These are phyloP conservation scores for Myotis davidii DNA, from an alignment of 2,113 vertebrate species.

Conservation along the genomic window DNA sequence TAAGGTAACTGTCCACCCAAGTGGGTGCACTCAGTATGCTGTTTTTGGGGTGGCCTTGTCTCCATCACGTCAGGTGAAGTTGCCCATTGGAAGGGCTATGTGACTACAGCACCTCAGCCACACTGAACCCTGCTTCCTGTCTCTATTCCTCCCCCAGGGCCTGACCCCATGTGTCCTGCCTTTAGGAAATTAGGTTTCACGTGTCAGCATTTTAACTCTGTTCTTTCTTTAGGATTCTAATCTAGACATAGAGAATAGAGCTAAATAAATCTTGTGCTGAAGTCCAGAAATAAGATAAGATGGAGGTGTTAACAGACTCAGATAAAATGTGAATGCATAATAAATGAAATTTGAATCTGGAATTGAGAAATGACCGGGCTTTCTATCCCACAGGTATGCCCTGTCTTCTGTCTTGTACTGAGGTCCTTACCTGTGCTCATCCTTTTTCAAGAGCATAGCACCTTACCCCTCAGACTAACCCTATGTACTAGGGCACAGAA, in stretches of 20 bases:
- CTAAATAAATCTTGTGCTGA: not conserved
- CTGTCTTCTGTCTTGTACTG: not conserved
- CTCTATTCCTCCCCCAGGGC: no score
- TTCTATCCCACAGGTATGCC: not conserved
- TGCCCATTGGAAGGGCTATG: not conserved
- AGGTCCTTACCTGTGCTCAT: fast-evolving
- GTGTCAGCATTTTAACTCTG: not conserved
- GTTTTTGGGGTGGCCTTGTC: not conserved
- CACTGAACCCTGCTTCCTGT: no score
- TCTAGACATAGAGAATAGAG: not conserved
- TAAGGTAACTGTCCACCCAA: not conserved
- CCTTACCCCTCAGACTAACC: not conserved
- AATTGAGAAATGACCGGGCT: not conserved
- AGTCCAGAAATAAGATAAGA: not conserved
- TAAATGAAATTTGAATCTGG: not conserved
- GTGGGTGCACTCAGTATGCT: not conserved
- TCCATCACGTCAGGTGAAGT: not conserved
- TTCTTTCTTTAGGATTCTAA: not conserved
- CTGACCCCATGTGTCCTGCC: fast-evolving
- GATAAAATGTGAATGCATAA: not conserved
- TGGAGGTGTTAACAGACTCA: not conserved
- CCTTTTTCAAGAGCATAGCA: not conserved
- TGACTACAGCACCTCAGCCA: fast-evolving
- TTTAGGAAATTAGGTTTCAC: not conserved
- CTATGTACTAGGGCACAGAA: not conserved